Base-by-base conservation (phyloP, 2,888 invertebrate genomes). In the Drosophila quinaria region DNA sequence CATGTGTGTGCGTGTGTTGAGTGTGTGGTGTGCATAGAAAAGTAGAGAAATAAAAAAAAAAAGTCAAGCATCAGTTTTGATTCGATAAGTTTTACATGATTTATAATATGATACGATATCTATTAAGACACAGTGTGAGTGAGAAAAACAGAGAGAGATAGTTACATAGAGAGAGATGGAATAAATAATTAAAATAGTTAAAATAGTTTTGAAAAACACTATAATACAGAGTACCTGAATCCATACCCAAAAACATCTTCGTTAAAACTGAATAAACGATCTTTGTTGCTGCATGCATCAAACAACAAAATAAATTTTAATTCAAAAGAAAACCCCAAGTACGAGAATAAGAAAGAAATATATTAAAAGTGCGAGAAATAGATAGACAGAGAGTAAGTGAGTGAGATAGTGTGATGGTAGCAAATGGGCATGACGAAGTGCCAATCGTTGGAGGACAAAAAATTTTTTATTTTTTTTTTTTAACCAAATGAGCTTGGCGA, bases 211-310 rank as follows among this genome's bases (percentile, higher is more conserved):
- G 29, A 35, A 37, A 37, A 41, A 11, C 42, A 11, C 31, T 62
- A 35, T 60, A 64, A 71, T 58, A 86, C 78, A 77, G 74, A 78
- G 74, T 92, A 91, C 91, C 91, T 91, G 91, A 91, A 88, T 92
- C 92, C 91, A 70, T 77, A 85, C 89, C 95, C 95, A 94, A 95
- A 96, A 89, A 95, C 95, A 93, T 96, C 96, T 94, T 95, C 95
- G 92, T 95, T 95, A 93, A 96, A 94, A 94, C 96, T 96, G 94
- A 96, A 96, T 90, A 96, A 94, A 94, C 95, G 95, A 93, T 96
- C 96, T 94, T 95, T 95, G 93, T 95, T 95, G 95, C 96, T 96
- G 96, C 95, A 95, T 95, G 95, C 95, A 94, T 81, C 68, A n/a
- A 33, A 47, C 50, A 72, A 78, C 61, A 65, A 25, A 49, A 42